Conservation (phyloP, 2,888 invertebrate genomes). For the Temnothorax ravouxi region DNA sequence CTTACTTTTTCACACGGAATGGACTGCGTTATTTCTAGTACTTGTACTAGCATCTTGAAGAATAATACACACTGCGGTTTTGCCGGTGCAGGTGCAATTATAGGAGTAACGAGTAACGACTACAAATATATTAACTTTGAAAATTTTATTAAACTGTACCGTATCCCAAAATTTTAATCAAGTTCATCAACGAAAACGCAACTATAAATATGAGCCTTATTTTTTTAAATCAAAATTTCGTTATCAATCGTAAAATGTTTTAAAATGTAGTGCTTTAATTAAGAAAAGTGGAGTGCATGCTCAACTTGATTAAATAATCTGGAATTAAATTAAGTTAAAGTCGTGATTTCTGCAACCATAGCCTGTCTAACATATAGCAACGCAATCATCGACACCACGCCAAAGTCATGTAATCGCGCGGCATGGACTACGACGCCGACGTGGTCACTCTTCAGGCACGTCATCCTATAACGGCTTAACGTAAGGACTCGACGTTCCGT, state of each 20-base stretch:
- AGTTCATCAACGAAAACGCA: not conserved
- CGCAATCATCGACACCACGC: conserved; percentile 42
- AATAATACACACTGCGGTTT: too few species aligned
- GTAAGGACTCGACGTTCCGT: conserved; percentile 61
- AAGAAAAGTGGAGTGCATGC: not conserved
- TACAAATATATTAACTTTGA: too few species aligned
- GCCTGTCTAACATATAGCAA: not conserved
- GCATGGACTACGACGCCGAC: conserved; percentile 28
- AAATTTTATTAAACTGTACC: not conserved
- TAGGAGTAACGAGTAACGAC: too few species aligned
- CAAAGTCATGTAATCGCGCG: conserved; percentile 45
- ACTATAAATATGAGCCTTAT: not conserved
- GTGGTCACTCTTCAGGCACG: conserved; percentile 53
- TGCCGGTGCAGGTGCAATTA: too few species aligned
- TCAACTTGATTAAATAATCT: conserved; percentile 3
- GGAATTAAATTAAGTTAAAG: conserved; percentile 2
- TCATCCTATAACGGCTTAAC: conserved; percentile 51
- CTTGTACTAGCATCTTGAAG: too few species aligned
- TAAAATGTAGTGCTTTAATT: not conserved
- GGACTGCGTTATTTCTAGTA: too few species aligned
- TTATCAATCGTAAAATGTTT: not conserved
- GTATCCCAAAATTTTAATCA: not conserved
- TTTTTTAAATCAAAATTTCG: not conserved
- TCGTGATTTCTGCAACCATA: not conserved
- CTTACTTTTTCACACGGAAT: too few species aligned